These are phyloP conservation scores for Erythrolamprus reginae DNA, from an alignment of 2,113 vertebrate genomes.

Conservation along the genomic window DNA sequence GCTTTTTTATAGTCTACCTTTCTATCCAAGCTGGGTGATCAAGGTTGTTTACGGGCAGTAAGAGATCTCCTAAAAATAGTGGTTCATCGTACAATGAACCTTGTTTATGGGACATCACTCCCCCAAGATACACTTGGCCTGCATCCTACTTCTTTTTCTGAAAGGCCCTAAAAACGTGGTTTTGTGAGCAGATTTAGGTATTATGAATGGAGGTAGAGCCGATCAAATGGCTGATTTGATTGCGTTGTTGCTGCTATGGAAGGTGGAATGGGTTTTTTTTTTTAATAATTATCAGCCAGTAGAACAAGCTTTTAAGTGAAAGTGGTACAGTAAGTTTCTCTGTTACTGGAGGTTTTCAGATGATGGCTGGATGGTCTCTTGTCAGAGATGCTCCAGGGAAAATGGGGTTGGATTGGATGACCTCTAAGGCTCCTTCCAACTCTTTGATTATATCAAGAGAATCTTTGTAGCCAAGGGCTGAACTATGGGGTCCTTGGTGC, in stretches of 20 bases:
- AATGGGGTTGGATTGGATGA: neutral
- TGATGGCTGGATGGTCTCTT: neutral
- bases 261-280: neutral
- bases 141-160: neutral
- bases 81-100: neutral
- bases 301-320: too few relatives aligned
- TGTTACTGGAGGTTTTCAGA: neutral
- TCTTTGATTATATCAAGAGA: neutral
- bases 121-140: neutral
- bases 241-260: neutral
- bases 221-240: neutral
- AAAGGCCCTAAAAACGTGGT: neutral
- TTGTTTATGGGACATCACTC: neutral
- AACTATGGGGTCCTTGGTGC: neutral
- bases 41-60: neutral
- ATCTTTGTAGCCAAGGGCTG: neutral
- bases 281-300: too few relatives aligned
- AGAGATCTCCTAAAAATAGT: neutral
- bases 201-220: neutral
- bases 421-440: neutral
- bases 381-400: neutral
- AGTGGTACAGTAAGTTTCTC: neutral
- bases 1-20: neutral
- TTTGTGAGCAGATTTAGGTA: neutral
- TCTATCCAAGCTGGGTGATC: neutral